These are phyloP conservation scores for Camelus dromedarius DNA, from an alignment of 2,113 vertebrate species.

Conservation along the genomic window DNA sequence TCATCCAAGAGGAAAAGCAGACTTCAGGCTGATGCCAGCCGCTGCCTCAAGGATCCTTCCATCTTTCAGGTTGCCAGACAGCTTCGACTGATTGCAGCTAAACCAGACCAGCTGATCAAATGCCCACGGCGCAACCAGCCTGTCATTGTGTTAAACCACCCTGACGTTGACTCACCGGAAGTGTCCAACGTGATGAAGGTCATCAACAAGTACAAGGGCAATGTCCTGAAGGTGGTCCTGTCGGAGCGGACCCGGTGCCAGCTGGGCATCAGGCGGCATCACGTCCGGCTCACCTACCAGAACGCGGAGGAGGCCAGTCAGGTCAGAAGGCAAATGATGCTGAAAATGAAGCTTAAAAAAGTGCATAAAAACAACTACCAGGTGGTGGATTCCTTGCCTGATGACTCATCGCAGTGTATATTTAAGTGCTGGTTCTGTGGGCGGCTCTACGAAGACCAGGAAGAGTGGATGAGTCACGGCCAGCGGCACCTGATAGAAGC, in stretches of 20 bases:
- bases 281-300: slow-evolving; percentile 86
- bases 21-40: slow-evolving; percentile 54
- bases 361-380: slow-evolving; percentile 94
- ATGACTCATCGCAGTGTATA: slow-evolving; percentile 81
- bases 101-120: slow-evolving; percentile 91
- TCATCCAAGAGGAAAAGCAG: slow-evolving; percentile 84
- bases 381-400: slow-evolving; percentile 87
- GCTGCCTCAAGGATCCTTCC: slow-evolving; percentile 70
- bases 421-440: slow-evolving; percentile 91
- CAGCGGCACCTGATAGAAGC: slow-evolving; percentile 90
- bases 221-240: slow-evolving; percentile 88
- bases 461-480: slow-evolving; percentile 91
- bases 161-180: slow-evolving; percentile 89
- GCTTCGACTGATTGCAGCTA: slow-evolving; percentile 91
- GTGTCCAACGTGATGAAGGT: slow-evolving; percentile 90
- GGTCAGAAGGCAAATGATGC: slow-evolving; percentile 89
- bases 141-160: slow-evolving; percentile 97
- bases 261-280: slow-evolving; percentile 83
- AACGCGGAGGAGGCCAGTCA: slow-evolving; percentile 78
- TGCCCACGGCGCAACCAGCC: slow-evolving; percentile 95
- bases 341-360: slow-evolving; percentile 97
- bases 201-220: slow-evolving; percentile 89
- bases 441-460: slow-evolving; percentile 88
- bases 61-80: slow-evolving; percentile 84
- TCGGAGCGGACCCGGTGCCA: slow-evolving; percentile 88